These are phyloP conservation scores for Lamproptera curius DNA, from an alignment of 2,888 invertebrate genomes.

Conservation along the genomic window DNA sequence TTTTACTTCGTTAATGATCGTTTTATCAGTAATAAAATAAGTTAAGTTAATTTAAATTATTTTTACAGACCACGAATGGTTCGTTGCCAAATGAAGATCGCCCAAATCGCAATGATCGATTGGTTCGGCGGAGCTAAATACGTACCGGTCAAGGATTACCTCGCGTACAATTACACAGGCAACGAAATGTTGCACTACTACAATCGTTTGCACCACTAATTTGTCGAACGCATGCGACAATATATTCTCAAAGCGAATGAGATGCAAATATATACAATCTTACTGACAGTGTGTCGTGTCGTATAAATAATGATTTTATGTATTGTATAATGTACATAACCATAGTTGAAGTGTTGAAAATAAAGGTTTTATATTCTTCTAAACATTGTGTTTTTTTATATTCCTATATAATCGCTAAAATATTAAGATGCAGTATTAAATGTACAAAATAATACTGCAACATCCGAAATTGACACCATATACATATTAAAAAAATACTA, in stretches of 20 bases:
- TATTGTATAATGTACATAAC: constrained; percentile 14
- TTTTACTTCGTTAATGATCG: too few relatives aligned
- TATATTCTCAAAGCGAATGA: neutral
- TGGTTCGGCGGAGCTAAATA: constrained; percentile 89
- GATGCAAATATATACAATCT: neutral
- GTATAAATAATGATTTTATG: too few relatives aligned
- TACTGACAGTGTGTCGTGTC: too few relatives aligned
- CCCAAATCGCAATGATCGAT: constrained; percentile 86
- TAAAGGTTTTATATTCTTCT: constrained; percentile 6
- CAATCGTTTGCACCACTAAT: constrained; percentile 28
- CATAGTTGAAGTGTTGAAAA: constrained; percentile 8
- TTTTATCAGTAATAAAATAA: too few relatives aligned
- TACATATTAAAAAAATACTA: too few relatives aligned
- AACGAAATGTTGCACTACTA: constrained; percentile 47
- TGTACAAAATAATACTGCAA: too few relatives aligned
- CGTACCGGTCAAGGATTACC: constrained; percentile 81
- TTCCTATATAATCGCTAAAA: too few relatives aligned
- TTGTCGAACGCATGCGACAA: neutral
- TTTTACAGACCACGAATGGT: constrained; percentile 86
- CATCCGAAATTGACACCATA: too few relatives aligned
- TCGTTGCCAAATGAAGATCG: constrained; percentile 87
- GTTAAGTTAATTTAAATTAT: too few relatives aligned
- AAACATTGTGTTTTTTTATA: too few relatives aligned
- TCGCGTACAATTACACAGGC: constrained; percentile 71
- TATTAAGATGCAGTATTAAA: too few relatives aligned